phyloP scores from a whole-genome alignment of 2,797 vertebrate species.

The Sebastes matsubarae region DNA sequence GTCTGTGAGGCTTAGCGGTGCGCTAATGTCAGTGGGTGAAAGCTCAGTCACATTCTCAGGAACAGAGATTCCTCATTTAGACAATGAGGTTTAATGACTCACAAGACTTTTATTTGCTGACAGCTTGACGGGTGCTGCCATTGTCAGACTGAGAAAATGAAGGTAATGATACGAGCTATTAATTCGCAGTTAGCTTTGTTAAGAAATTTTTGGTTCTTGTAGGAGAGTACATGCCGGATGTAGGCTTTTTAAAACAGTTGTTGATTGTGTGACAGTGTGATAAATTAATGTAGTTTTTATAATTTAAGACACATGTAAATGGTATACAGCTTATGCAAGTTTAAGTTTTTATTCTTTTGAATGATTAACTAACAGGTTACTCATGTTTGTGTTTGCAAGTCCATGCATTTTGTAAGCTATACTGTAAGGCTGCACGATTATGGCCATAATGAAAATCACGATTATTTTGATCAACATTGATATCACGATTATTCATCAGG shows the following conservation, averaged over 20 bases:
- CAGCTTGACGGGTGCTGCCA: constrained; percentile 21
- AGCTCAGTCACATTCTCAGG: constrained; percentile 33
- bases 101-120: constrained; percentile 53
- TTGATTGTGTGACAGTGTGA: not conserved
- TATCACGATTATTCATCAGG: too few relatives aligned
- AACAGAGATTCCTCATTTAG: constrained; percentile 45
- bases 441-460: too few relatives aligned
- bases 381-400: too few relatives aligned
- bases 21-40: not conserved
- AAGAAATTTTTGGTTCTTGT: not conserved
- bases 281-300: not conserved
- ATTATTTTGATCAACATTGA: too few relatives aligned
- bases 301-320: not conserved
- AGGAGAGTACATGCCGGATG: not conserved
- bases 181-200: constrained; percentile 38
- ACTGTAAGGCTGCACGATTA: too few relatives aligned
- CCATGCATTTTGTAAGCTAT: not conserved
- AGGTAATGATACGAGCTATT: constrained; percentile 35
- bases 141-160: constrained; percentile 16
- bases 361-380: not conserved
- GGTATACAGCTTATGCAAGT: not conserved
- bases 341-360: not conserved
- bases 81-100: constrained; percentile 68
- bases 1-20: not conserved
- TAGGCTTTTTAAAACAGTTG: not conserved